A percentile compares a stretch with the other conserved stretches of the same genome.
These are phyloP conservation scores for Bubo bubo DNA, from an alignment of 2,113 vertebrate species.

Conservation along the genomic window DNA sequence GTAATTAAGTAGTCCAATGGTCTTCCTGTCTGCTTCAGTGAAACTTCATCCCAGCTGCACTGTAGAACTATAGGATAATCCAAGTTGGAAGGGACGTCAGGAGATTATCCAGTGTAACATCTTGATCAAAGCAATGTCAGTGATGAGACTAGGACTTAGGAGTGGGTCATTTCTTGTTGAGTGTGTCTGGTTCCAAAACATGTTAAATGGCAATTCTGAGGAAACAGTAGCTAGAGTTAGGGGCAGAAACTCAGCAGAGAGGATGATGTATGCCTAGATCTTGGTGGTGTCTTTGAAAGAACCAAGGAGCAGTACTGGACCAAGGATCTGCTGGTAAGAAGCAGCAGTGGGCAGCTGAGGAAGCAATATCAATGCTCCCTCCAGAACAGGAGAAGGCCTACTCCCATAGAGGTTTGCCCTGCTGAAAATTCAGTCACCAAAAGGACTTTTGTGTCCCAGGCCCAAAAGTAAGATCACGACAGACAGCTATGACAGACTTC, in stretches of 20 bases:
- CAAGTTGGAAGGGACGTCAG: not conserved
- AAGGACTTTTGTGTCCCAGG: not conserved
- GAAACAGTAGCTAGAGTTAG: not conserved
- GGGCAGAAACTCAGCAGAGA: not conserved
- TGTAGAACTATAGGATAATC: not conserved
- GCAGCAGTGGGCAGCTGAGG: not conserved
- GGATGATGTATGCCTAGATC: too few species aligned
- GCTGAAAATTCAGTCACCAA: not conserved
- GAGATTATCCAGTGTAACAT: not conserved
- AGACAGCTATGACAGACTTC: not conserved
- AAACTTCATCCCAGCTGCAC: not conserved
- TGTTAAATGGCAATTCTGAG: not conserved
- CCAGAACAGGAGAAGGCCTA: not conserved
- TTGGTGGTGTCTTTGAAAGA: not conserved
- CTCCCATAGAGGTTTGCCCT: not conserved
- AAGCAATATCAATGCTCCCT: not conserved
- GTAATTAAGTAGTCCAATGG: not conserved
- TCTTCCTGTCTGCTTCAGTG: not conserved
- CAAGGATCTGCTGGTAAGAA: not conserved
- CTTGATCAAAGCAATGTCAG: not conserved
- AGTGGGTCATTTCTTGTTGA: not conserved
- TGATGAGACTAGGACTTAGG: not conserved
- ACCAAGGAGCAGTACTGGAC: not conserved
- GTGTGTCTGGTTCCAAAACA: not conserved
- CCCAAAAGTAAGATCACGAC: accelerated